Evolutionary conservation across 2,888 invertebrate species (phyloP).

Genomic region (Apotomis turbidana): DNA sequence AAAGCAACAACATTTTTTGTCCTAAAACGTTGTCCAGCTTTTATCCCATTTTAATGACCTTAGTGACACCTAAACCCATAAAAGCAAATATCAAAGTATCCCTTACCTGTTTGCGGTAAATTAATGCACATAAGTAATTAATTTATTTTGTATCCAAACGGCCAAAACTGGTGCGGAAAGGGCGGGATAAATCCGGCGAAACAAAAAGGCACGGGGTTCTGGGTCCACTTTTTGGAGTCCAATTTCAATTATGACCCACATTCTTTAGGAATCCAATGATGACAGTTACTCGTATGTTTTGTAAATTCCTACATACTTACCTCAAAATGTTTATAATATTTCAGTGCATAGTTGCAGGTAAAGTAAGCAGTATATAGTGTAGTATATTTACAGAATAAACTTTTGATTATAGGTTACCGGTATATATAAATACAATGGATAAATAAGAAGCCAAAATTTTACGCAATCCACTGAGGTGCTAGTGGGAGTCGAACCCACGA

Average conservation of each 20-base stretch:
- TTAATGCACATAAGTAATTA: slow-evolving; percentile 39
- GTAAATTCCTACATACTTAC: too few relatives aligned
- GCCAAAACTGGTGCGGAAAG: slow-evolving; percentile 19
- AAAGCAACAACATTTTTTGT: too few relatives aligned
- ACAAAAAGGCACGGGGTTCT: slow-evolving; percentile 24
- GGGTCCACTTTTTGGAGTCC: slow-evolving; percentile 10
- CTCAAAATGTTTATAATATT: too few relatives aligned
- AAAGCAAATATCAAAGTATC: slow-evolving; percentile 21
- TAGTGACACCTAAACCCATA: slow-evolving; percentile 17
- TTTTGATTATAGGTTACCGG: too few relatives aligned
- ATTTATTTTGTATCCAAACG: slow-evolving; percentile 36
- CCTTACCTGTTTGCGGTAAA: slow-evolving; percentile 29
- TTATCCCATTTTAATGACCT: slow-evolving; percentile 17
- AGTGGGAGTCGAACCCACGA: too few relatives aligned
- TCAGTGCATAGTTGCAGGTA: too few relatives aligned
- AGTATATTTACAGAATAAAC: too few relatives aligned
- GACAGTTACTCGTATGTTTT: too few relatives aligned
- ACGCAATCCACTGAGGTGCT: too few relatives aligned
- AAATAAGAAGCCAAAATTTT: too few relatives aligned
- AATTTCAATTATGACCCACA: neutral
- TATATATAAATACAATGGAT: too few relatives aligned
- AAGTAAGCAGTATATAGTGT: too few relatives aligned
- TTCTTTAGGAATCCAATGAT: neutral
- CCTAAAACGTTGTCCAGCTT: neutral
- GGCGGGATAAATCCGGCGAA: slow-evolving; percentile 18